Evolutionary conservation across 2,113 vertebrate genomes (phyloP).

Genomic region (Hiodon tergisus): DNA sequence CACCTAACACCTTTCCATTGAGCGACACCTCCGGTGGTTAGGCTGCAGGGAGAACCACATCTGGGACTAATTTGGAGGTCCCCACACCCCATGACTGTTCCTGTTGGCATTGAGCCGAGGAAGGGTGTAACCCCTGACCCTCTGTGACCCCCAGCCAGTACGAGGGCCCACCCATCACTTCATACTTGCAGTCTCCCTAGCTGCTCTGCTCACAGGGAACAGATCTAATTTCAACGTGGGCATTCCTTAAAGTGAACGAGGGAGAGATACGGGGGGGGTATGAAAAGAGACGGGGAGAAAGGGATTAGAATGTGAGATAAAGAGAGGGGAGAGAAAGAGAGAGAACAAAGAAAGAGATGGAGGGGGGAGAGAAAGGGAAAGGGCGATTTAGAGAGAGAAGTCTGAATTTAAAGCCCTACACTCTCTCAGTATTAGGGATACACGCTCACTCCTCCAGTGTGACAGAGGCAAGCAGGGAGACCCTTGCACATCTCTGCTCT

Average conservation of each 20-base stretch:
- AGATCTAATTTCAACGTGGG: conserved; percentile 16
- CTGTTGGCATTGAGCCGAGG: conserved; percentile 21
- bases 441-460: not conserved
- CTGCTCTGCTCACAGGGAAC: conserved; percentile 20
- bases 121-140: conserved; percentile 27
- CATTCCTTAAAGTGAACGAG: not conserved
- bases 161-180: conserved; percentile 23
- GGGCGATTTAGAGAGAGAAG: not conserved
- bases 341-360: not conserved
- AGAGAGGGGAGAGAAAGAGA: conserved; percentile 40
- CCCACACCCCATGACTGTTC: conserved; percentile 41
- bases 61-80: conserved; percentile 34
- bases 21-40: not conserved
- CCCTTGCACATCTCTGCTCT: not conserved
- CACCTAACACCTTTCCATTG: conserved; percentile 6
- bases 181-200: conserved; percentile 13
- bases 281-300: conserved; percentile 48
- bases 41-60: conserved; percentile 23
- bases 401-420: not conserved
- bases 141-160: conserved; percentile 14
- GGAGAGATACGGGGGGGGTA: too few species aligned
- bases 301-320: too few species aligned
- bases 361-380: not conserved
- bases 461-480: not conserved
- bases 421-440: not conserved